Conservation (phyloP, 2,888 invertebrate species). For the Ormyrus thymus region DNA sequence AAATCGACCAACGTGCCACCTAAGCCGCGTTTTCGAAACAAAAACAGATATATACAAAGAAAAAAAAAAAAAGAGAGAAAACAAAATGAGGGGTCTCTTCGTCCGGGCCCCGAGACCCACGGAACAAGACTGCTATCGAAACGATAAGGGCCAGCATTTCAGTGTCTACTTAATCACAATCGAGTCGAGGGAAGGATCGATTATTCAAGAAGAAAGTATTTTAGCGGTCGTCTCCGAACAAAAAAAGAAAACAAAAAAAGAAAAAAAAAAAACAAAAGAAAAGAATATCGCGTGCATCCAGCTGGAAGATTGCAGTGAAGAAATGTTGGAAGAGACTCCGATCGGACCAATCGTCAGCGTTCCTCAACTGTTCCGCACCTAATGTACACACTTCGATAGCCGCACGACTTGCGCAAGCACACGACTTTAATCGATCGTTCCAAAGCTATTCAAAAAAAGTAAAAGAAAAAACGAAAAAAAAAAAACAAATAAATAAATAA, state of each 20-base stretch:
- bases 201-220: conserved; percentile 32
- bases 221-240: neutral
- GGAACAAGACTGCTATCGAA: conserved; percentile 63
- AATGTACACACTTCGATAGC: conserved; percentile 33
- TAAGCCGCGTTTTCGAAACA: conserved; percentile 55
- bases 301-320: neutral
- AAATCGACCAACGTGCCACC: conserved; percentile 67
- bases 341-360: conserved; percentile 57
- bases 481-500: too few relatives aligned
- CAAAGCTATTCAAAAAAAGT: too few relatives aligned
- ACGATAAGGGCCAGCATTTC: conserved; percentile 57
- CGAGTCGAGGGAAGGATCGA: conserved; percentile 17
- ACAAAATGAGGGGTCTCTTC: conserved; percentile 49
- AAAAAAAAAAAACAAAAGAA: neutral
- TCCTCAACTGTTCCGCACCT: conserved; percentile 50
- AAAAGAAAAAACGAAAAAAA: too few relatives aligned
- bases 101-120: conserved; percentile 58
- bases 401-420: conserved; percentile 41
- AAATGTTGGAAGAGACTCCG: conserved; percentile 41
- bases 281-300: neutral
- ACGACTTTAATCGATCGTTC: conserved; percentile 8
- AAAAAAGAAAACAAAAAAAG: neutral
- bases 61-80: conserved; percentile 34
- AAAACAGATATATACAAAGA: conserved; percentile 33
- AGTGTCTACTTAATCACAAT: conserved; percentile 44